Conservation (phyloP, 2,797 vertebrate species). For the Tiaroga cobitis region DNA sequence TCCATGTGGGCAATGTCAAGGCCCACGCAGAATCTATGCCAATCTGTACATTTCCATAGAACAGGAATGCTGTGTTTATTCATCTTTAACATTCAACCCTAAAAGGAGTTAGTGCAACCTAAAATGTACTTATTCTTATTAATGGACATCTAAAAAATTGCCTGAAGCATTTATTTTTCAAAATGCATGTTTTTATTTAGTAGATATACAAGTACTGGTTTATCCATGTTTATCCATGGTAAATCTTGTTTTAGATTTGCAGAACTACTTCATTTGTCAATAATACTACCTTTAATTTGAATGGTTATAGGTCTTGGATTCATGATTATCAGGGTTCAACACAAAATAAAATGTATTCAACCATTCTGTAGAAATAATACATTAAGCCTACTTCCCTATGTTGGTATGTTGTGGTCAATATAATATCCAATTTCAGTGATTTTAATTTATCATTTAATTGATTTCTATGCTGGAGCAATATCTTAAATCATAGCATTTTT, state of each 20-base stretch:
- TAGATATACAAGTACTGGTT: background rate
- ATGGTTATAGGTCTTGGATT: constrained; percentile 7
- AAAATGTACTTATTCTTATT: background rate
- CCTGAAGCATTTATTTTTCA: background rate
- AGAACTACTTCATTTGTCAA: background rate
- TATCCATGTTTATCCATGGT: background rate
- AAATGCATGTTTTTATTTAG: background rate
- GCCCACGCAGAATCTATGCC: background rate
- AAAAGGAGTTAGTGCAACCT: background rate
- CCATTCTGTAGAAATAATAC: no score
- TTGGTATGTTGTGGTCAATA: background rate
- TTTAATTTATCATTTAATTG: no score
- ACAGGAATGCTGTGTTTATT: background rate
- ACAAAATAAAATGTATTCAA: background rate
- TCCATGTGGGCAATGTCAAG: background rate
- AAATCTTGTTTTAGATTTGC: background rate
- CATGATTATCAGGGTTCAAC: background rate
- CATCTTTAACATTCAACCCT: background rate
- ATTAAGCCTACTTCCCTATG: background rate
- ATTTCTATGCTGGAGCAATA: background rate
- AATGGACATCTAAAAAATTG: background rate
- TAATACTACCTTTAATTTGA: background rate
- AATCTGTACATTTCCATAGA: constrained; percentile 30
- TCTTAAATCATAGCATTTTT: background rate
- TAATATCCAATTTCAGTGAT: background rate